Base-by-base conservation (phyloP, 1,140 invertebrate genomes). In the Rhyacophila brunnea region DNA sequence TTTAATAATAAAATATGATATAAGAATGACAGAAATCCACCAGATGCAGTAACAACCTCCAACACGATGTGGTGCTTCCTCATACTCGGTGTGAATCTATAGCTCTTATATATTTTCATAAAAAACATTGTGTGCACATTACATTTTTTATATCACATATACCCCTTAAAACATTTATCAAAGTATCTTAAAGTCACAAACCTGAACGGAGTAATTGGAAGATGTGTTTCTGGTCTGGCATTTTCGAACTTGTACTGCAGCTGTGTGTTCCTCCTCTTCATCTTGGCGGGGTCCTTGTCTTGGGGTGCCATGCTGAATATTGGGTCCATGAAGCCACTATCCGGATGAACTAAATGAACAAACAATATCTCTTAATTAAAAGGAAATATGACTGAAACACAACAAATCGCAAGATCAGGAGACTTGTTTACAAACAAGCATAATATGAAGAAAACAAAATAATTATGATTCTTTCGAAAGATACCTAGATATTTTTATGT, bases 121-220 rank as follows among this genome's bases (percentile, higher is more conserved):
- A 34, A 3, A 35, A 6, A 5, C 9, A 19, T 14, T 49, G 18
- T 15, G n/a, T 32, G 5, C 1, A 14, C 1, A 17, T 38, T 36
- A 38, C 6, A 36, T 17, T 38, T 18, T 38, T 50, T 17, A 9
- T n/a, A 11, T 2, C 1, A 23, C 2, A 35, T 34, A 42, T 49
- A 34, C 17, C 2, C 11, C 10, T 10, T 9, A 14, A 46, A 34
- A 45, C 15, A 35, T 13, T 10, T 10, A 6, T 43, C 7, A 43
- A 53, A 34, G 36, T 32, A 45, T 14, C 9, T 28, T 28, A 28
- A 28, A 28, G 9, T 56, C 19, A 57, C 63, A 68, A 66, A 74
- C 71, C 67, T 70, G 44, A 55, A 68, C 36, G 66, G 46, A 10
- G 69, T 63, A 36, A 74, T 71, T 32, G 71, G 73, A 42, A 75